Base-by-base conservation (phyloP, 2,888 invertebrate genomes). In the Tiliacea citrago region DNA sequence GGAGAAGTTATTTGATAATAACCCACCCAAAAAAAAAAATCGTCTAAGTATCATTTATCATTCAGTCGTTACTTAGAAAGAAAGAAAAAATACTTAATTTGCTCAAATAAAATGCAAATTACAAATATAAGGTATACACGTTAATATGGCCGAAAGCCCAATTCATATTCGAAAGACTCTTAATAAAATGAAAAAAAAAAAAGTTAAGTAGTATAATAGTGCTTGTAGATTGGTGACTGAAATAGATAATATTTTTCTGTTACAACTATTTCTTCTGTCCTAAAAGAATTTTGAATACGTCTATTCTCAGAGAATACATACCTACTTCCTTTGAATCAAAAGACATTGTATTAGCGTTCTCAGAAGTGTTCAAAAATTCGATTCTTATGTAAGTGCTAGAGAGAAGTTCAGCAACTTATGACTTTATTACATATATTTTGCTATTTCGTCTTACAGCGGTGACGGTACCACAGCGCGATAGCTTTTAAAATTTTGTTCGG, bases 401-500 rank as follows among this genome's bases (percentile, higher is more conserved):
- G 29, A 8, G 6, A 68, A 60, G 55, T 73, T 83, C 55, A 39
- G 35, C 42, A 62, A 73, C 35, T 73, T 76, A 70, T 47, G 67
- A 68, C 69, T 80, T 63, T 83, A 79, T 73, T 82, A 75, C 70
- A 76, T 75, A 75, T 73, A 76, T 75, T 82, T 79, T 73, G 65
- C 42, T 73, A 68, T 79, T 70, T 68, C 69, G 57, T 49, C 69
- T 75, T 35, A 58, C 35, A 60, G 49, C 13, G 35, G n/a, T 16
- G 53, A 47, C 55, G 39, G 49, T n/a, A 49, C 51, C 24, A n/a
- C 18, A 18, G 21, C 57, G 62, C 58, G 73, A 75, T 76, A 62
- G 73, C 73, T 79, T 84, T 84, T 76, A 82, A 70, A 84, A 70
- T 84, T 45, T 79, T 63, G 79, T 76, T 73, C 75, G 35, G 61